Evolutionary conservation across 2,797 vertebrate genomes (phyloP), one percentile per base, ranked within the genome.

Genomic region (Cygnus olor): DNA sequence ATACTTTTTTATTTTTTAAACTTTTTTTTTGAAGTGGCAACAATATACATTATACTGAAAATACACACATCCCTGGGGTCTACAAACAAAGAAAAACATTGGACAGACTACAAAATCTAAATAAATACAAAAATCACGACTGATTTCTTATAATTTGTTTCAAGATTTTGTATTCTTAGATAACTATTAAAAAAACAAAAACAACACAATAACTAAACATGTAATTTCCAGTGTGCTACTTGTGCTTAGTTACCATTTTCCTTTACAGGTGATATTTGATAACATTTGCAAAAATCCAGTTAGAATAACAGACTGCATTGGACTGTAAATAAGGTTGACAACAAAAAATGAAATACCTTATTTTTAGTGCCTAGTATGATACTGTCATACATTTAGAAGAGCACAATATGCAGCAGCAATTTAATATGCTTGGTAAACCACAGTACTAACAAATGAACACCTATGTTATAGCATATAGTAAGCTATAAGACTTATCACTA

Each of bases 291-390:
- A 93, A 97, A 95, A 88, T 97, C 97, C 95, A 94, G 94, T 97
- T 98, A 97, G 97, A 97, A 94, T 80, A 95, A 96, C 60, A 78
- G 93, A 94, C 86, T 88, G 90, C 80, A 94, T 73, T 94, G 93
- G 97, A 96, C 79, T 97, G 98, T 98, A 98, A 98, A 98, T 98
- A 96, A 98, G 94, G 92, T 57, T 95, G 93, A 97, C 90, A 94
- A 89, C 91, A 89, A 85, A 94, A 93, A 96, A 94, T 90, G 95
- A 97, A 97, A 71, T 96, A 88, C 90, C 91, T 93, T 94, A 95
- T 95, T 94, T 98, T 95, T 97, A 97, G 93, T 97, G 88, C 95
- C 96, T 97, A 97, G 88, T 91, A 93, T 97, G 96, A 92, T 97
- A 96, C 95, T 96, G 57, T 95, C 84, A 54, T 97, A 97, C 82